Base-by-base conservation (phyloP, 2,888 invertebrate species). In the Maniola hyperantus region DNA sequence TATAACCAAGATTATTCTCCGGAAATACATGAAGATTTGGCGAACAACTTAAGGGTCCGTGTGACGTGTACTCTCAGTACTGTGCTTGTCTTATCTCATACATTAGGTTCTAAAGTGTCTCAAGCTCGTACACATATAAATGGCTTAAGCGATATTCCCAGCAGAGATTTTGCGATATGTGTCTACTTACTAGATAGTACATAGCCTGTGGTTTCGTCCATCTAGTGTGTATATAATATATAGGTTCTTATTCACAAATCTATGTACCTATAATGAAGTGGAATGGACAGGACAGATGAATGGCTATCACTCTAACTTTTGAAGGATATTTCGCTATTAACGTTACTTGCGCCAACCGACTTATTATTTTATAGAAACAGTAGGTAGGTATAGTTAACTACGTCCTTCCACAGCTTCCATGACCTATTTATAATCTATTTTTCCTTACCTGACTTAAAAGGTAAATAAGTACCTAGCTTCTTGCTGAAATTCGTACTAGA, bases 21-120 rank as follows among this genome's bases (percentile, higher is more conserved):
- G 55, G 55, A 55, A 39, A 36, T 18, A 26, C 58, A 26, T 58
- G n/a, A 44, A 58, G 58, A 13, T 44, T 57, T 57, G 58, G 26
- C n/a, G n/a, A 42, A 57, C 39, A 42, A 57, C 57, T 26, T 57
- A 39, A 53, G 55, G 36, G 55, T 18, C 33, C 11, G 53, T n/a
- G 33, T 39, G 10, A 10, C 39, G 39, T 39, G 39, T 39, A 26
- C 26, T 26, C 26, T 26, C 4, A 26, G 26, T 26, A 39, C 39
- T 39, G 39, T 6, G 44, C n/a, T 39, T 11, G 13, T 46, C 44
- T 58, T 58, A 58, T 58, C 58, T 44, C 55, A 55, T 11, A 55
- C 36, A 58, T 58, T 58, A 44, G 7, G 42, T 58, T 44, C 44
- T 39, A 44, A 58, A 33, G 26, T 44, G 44, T n/a, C 33, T 44